phyloP scores from a whole-genome alignment of 2,888 invertebrate species.

The Sinodicranocentrus sp. region DNA sequence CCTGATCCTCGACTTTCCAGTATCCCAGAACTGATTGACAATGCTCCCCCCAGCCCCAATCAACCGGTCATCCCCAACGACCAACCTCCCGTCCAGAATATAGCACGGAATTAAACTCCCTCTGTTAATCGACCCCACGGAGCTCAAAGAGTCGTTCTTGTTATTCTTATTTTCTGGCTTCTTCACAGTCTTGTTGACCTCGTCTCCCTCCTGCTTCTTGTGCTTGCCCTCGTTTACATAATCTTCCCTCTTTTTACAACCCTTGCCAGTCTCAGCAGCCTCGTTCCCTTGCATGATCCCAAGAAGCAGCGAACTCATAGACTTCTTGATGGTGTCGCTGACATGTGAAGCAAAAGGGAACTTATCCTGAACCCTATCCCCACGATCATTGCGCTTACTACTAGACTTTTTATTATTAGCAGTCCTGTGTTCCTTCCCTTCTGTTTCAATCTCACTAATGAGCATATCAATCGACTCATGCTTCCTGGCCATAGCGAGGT shows the following conservation, averaged over 20 bases:
- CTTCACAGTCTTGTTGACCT: neutral
- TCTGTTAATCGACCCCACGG: neutral
- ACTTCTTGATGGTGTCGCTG: conserved; percentile 3
- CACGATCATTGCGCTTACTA: neutral
- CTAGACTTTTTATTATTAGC: neutral
- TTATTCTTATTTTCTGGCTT: neutral
- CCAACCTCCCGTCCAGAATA: conserved; percentile 33
- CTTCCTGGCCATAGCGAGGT: conserved; percentile 37
- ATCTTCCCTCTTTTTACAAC: no score
- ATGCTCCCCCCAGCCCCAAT: conserved; percentile 31
- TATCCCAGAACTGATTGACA: conserved; percentile 27
- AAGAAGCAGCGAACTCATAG: conserved; percentile 36
- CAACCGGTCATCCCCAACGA: conserved; percentile 4
- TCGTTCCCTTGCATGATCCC: neutral
- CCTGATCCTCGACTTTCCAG: conserved; percentile 15
- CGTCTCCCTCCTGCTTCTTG: neutral
- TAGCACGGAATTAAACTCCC: conserved; percentile 25
- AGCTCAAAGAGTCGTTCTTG: neutral
- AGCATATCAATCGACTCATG: conserved; percentile 47
- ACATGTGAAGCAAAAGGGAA: conserved; percentile 44
- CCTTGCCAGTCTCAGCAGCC: no score
- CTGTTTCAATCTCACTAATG: conserved; percentile 24
- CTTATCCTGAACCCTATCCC: conserved; percentile 10
- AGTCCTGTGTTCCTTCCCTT: neutral
- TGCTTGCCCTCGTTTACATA: no score